Evolutionary conservation across 1,140 invertebrate genomes (phyloP).

Genomic region (Drosophila melanica): DNA sequence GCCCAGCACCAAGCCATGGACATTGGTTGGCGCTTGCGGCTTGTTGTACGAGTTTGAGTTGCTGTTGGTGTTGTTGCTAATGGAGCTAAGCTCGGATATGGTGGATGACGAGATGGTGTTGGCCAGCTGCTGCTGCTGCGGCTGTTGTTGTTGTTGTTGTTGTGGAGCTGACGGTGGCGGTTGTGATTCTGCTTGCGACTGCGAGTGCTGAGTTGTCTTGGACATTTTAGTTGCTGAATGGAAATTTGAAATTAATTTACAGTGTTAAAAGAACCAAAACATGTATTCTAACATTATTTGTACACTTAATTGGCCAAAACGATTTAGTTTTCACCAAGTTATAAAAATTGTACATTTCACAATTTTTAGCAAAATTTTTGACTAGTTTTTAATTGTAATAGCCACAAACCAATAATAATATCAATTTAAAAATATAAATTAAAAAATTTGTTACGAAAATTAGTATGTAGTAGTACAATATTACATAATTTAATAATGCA

Average conservation of each 20-base stretch:
- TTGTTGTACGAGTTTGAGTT: conserved; percentile 47
- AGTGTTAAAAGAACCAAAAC: too few species aligned
- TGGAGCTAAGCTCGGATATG: conserved; percentile 80
- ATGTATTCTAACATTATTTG: too few species aligned
- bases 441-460: too few species aligned
- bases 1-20: conserved; percentile 41
- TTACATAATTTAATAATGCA: too few species aligned
- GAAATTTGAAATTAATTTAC: not conserved
- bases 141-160: conserved; percentile 13
- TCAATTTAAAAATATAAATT: too few species aligned
- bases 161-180: conserved; percentile 7
- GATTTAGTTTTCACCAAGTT: too few species aligned
- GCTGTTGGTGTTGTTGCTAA: conserved; percentile 68
- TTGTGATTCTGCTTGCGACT: not conserved
- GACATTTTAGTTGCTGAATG: conserved; percentile 52
- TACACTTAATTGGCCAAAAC: too few species aligned
- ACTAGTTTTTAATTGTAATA: too few species aligned
- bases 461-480: too few species aligned
- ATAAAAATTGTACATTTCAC: too few species aligned
- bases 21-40: conserved; percentile 24
- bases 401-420: too few species aligned
- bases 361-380: too few species aligned
- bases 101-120: conserved; percentile 72
- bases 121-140: conserved; percentile 41
- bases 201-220: conserved; percentile 26